Conservation (phyloP, 2,113 vertebrate species). For the Eudorcas thomsonii region DNA sequence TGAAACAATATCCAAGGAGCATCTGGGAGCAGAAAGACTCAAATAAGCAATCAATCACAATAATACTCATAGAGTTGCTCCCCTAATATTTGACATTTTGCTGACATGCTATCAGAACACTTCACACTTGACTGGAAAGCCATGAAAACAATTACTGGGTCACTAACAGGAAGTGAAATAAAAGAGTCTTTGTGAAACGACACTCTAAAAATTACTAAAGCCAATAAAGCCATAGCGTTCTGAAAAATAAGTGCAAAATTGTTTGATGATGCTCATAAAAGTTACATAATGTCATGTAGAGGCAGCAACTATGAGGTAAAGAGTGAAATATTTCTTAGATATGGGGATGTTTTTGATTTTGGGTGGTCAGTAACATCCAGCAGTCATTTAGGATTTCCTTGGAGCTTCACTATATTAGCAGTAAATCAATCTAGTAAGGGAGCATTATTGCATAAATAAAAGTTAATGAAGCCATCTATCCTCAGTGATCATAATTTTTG, state of each 20-base stretch:
- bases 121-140: slow-evolving; percentile 65
- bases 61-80: slow-evolving; percentile 11
- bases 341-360: background rate
- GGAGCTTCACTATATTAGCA: background rate
- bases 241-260: background rate
- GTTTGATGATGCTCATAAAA: background rate
- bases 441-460: background rate
- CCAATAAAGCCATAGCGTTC: background rate
- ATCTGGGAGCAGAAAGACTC: slow-evolving; percentile 43
- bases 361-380: background rate
- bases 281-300: background rate
- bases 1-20: background rate
- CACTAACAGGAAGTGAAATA: slow-evolving; percentile 37
- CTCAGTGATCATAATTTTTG: background rate
- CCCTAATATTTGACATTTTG: slow-evolving; percentile 49
- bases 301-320: background rate
- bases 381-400: background rate
- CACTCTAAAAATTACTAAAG: background rate
- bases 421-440: background rate
- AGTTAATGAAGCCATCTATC: background rate
- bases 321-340: background rate
- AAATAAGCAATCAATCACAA: slow-evolving; percentile 56
- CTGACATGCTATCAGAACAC: slow-evolving; percentile 57
- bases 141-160: slow-evolving; percentile 61
- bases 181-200: background rate